These are phyloP conservation scores for Tigriopus californicus DNA, from an alignment of 2,888 invertebrate genomes.

Conservation along the genomic window DNA sequence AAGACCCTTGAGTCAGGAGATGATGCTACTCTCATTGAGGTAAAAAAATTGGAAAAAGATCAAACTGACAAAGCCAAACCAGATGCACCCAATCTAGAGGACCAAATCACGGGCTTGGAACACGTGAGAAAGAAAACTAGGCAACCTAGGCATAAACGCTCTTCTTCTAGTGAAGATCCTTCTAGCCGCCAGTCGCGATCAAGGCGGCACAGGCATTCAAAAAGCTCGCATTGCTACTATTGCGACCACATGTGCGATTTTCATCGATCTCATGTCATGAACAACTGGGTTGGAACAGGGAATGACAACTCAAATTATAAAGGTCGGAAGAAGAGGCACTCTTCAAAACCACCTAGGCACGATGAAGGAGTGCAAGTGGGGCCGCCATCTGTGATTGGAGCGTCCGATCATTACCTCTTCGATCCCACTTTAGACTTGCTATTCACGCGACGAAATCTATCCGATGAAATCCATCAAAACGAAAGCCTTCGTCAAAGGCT, in stretches of 20 bases:
- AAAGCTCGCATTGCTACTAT: background rate
- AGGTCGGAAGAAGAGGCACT: background rate
- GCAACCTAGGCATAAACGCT: background rate
- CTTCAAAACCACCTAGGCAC: background rate
- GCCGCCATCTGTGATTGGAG: background rate
- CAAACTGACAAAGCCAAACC: background rate
- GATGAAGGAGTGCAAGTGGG: background rate
- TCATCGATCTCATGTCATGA: background rate
- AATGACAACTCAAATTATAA: background rate
- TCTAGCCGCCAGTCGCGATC: background rate
- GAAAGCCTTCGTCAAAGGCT: too few species aligned
- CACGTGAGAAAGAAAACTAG: background rate
- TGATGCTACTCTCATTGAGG: background rate
- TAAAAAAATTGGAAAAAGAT: background rate
- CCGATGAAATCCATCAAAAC: too few species aligned
- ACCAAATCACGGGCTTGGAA: background rate
- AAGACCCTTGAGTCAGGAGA: background rate
- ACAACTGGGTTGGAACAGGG: too few species aligned
- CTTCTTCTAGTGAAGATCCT: too few species aligned
- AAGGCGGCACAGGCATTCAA: background rate
- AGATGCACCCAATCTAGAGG: background rate
- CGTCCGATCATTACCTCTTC: background rate
- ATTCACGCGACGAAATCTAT: too few species aligned
- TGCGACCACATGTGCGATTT: background rate
- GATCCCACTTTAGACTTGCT: background rate